These are phyloP conservation scores for Physocephala rufipes DNA, from an alignment of 2,888 invertebrate species.

Conservation along the genomic window DNA sequence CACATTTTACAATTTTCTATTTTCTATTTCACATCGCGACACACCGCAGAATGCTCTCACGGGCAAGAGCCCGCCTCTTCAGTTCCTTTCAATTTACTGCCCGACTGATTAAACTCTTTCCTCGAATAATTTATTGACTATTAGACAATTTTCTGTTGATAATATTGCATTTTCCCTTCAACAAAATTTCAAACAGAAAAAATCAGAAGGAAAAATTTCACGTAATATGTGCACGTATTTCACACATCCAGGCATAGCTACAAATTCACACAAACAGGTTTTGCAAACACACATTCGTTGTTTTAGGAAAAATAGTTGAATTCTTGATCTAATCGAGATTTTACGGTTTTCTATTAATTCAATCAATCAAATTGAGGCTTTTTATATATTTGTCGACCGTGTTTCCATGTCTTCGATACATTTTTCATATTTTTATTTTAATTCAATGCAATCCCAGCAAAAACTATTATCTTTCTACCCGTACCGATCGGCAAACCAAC, in stretches of 20 bases:
- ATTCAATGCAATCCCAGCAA: neutral
- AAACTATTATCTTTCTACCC: conserved; percentile 14
- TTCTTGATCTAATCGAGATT: neutral
- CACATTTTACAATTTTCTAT: conserved; percentile 23
- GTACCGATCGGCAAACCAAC: conserved; percentile 7
- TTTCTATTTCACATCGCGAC: conserved; percentile 11
- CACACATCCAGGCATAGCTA: no score
- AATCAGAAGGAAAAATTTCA: conserved; percentile 25
- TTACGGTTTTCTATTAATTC: no score
- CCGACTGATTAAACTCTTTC: conserved; percentile 7
- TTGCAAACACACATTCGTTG: conserved; percentile 8
- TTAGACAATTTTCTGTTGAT: conserved; percentile 7
- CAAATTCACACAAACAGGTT: conserved; percentile 9
- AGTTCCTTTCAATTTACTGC: conserved; percentile 1
- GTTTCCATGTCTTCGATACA: neutral
- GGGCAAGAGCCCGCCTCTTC: neutral
- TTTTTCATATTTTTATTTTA: conserved; percentile 5
- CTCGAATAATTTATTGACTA: no score
- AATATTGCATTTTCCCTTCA: conserved; percentile 7
- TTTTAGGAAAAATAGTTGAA: conserved; percentile 12
- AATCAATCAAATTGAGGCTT: neutral
- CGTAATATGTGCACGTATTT: conserved; percentile 1
- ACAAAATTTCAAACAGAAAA: conserved; percentile 21
- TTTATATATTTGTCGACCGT: neutral
- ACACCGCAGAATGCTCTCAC: neutral